Evolutionary conservation across 2,113 vertebrate species (phyloP), one percentile per base, ranked within the genome.

Genomic region (Todiramphus chloris): DNA sequence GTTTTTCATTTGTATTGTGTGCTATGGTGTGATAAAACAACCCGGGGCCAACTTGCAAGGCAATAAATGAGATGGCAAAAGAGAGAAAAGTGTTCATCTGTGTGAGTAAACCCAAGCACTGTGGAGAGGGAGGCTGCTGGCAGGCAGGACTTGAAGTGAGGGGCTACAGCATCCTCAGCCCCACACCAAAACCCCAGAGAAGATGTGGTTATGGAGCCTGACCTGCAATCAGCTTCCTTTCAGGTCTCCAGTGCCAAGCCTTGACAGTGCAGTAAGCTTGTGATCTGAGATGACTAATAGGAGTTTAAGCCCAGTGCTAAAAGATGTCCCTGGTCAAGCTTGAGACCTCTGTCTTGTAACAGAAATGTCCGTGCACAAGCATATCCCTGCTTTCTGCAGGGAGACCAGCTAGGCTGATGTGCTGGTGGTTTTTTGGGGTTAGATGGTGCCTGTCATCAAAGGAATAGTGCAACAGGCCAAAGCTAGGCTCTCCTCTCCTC

Each of bases 1-100:
- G 96, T 97, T 97, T 97, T 97, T 96, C 96, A 97, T 97, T 94
- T 97, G 91, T 96, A 89, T 97, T 89, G 83, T 91, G 91, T 90
- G 89, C 96, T 92, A 28, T 43, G 75, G 89, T 94, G 87, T 81
- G 95, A 97, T 96, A 95, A 95, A 96, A 95, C 91, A 96, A 93
- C 94, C 96, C 48, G 89, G 68, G 97, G 95, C 90, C 76, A 92
- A 68, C 74, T 89, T 66, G 41, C 87, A 59, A 95, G 92, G 90
- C 94, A 92, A 94, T 94, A 93, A 96, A 94, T 62, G 91, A 91
- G 81, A 43, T 1, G 1, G 86, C 73, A 85, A 74, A 90, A 74
- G 87, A 95, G 78, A 87, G 87, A 43, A 88, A 94, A 70, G 78
- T 4, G 15, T 44, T 92, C 89, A 93, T 91, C 86, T 5, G 7